A percentile compares a stretch with the other conserved stretches of the same genome.
Evolutionary conservation across 1,140 invertebrate genomes (phyloP).

Genomic region (Sipha flava): DNA sequence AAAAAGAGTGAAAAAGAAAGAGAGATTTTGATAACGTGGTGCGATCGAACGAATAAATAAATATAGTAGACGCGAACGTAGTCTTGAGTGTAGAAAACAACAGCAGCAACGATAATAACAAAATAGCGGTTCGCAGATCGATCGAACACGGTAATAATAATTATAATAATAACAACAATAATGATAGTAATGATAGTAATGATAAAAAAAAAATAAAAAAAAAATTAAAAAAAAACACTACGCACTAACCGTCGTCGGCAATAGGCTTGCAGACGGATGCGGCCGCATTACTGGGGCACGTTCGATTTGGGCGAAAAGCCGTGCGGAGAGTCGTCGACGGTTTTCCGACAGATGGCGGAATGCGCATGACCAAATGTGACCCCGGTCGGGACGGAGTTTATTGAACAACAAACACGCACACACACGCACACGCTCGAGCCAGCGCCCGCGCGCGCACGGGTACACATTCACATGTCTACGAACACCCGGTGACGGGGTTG

Average conservation of each 20-base stretch:
- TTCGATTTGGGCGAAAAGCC: conserved; percentile 29
- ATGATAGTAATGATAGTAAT: neutral
- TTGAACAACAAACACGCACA: conserved; percentile 26
- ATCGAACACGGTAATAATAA: neutral
- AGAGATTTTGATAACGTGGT: no score
- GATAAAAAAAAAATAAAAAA: neutral
- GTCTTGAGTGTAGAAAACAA: no score
- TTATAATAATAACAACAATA: neutral
- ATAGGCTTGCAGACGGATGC: conserved; percentile 14
- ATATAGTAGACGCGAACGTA: no score
- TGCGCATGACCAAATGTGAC: conserved; percentile 28
- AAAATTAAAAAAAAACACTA: neutral
- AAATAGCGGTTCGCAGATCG: neutral
- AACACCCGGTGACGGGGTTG: no score
- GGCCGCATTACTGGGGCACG: conserved; percentile 31
- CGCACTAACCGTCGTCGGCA: neutral
- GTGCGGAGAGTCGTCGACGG: neutral
- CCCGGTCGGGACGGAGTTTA: conserved; percentile 7
- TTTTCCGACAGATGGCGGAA: conserved; percentile 26
- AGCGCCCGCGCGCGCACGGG: neutral
- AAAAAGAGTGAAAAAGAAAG: no score
- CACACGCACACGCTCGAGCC: neutral
- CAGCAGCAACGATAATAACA: no score
- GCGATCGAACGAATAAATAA: no score
- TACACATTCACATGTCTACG: no score